Base-by-base conservation (phyloP, 2,888 invertebrate species). In the Chymomyza amoena region DNA sequence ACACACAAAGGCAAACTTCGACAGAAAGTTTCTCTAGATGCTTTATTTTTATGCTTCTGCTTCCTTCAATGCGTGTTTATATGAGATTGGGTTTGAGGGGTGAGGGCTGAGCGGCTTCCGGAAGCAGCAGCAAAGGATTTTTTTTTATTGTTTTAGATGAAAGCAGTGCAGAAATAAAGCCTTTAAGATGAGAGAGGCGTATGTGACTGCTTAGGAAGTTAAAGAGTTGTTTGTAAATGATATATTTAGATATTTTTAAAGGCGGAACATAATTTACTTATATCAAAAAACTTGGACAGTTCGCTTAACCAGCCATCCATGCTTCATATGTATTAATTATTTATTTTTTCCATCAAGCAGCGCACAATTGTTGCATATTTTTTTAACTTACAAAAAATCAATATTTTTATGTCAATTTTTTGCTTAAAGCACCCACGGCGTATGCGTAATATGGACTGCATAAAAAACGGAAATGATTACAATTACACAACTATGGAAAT, bases 1-100 rank as follows among this genome's bases (percentile, higher is more conserved):
- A 67, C 52, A 54, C 18, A 54, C 54, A 63, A 75, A 72, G 18
- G 64, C 66, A 75, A 80, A 80, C 61, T 73, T 85, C 39, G 64
- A 71, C 56, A 64, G 70, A 75, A 75, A 73, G 63, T 73, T 78
- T 70, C 68, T 69, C 59, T 66, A 15, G 18, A 18, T 32, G 16
- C 36, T 32, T 71, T 32, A 32, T 32, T 32, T 25, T 32, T 7
- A 5, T 65, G 64, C 57, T 60, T 61, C 61, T 15, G n/a, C 54
- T 36, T 13, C 20, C 39, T 56, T 32, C 28, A 57, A 15, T 25
- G 57, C 28, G 15, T 20, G 18, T 54, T 1, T 54, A n/a, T 54
- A 18, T 54, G 54, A 9, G 54, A 15, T 6, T 57, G 57, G 28
- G 25, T 57, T 6, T 7, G 57, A n/a, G n/a, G 2, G 28, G 57